These are phyloP conservation scores for Pipa parva DNA, from an alignment of 2,113 vertebrate species.

Conservation along the genomic window DNA sequence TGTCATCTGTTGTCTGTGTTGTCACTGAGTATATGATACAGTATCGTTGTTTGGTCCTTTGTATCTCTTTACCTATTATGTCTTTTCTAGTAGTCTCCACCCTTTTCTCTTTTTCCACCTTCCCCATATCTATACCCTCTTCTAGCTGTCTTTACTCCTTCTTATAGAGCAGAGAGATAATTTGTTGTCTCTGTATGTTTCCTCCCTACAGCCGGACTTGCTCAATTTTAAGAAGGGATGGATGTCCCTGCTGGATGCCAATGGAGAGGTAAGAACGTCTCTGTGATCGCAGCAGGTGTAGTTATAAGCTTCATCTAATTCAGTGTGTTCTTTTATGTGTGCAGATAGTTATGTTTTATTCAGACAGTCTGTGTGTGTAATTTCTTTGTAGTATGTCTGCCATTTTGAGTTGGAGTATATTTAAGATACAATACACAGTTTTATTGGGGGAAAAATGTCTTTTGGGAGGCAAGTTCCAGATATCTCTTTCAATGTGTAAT, in stretches of 20 bases:
- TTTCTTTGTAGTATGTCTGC: no score
- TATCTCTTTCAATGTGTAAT: no score
- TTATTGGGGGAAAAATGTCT: no score
- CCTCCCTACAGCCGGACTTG: conserved; percentile 78
- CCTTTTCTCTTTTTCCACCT: not conserved
- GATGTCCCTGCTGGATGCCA: conserved; percentile 89
- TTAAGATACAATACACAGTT: no score
- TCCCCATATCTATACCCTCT: not conserved
- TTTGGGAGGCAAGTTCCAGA: no score
- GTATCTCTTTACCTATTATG: not conserved
- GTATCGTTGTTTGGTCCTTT: not conserved
- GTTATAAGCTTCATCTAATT: no score
- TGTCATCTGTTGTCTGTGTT: no score
- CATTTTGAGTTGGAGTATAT: no score
- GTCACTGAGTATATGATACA: not conserved
- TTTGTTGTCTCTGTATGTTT: conserved; percentile 6
- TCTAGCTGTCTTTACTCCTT: not conserved
- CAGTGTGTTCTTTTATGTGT: no score
- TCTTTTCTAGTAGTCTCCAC: not conserved
- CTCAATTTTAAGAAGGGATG: conserved; percentile 98
- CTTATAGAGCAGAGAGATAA: not conserved
- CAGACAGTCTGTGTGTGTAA: no score
- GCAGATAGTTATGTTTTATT: no score
- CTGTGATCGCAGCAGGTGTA: no score
- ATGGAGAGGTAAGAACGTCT: conserved; percentile 75